phyloP scores from a whole-genome alignment of 2,113 vertebrate genomes.

The Sylvietta virens region DNA sequence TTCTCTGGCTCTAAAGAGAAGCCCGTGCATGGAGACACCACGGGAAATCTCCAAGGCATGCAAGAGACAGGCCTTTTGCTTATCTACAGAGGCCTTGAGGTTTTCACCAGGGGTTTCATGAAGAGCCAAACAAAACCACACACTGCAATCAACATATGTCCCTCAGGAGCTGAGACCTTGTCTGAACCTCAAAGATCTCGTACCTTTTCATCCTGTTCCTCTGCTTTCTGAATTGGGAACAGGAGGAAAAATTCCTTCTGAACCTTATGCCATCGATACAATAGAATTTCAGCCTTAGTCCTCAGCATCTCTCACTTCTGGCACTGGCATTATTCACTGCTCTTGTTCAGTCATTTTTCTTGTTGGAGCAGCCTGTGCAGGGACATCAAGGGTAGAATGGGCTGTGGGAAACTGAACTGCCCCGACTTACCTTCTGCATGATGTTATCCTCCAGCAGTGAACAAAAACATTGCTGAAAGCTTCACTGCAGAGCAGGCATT shows the following conservation, averaged over 20 bases:
- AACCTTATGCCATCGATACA: background rate
- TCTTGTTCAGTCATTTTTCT: background rate
- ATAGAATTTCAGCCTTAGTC: background rate
- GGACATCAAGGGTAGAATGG: background rate
- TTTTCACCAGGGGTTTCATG: background rate
- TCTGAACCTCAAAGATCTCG: background rate
- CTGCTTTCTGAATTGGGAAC: background rate
- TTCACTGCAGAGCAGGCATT: background rate
- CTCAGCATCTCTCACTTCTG: background rate
- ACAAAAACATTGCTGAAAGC: background rate
- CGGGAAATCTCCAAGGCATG: rapidly evolving
- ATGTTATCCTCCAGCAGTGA: background rate
- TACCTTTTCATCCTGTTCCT: background rate
- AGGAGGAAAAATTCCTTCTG: background rate
- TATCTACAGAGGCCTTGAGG: background rate
- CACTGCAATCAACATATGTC: background rate
- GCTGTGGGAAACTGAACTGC: background rate
- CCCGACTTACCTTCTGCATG: background rate
- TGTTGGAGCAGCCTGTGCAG: background rate
- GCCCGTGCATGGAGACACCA: background rate
- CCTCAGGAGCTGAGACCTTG: background rate
- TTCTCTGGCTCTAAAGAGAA: background rate
- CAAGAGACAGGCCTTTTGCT: background rate
- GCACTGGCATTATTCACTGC: background rate
- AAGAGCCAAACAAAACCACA: background rate